A percentile compares a stretch with the other conserved stretches of the same genome.
Evolutionary conservation across 1,140 invertebrate genomes (phyloP).

Genomic region (Scaptomyza montana): DNA sequence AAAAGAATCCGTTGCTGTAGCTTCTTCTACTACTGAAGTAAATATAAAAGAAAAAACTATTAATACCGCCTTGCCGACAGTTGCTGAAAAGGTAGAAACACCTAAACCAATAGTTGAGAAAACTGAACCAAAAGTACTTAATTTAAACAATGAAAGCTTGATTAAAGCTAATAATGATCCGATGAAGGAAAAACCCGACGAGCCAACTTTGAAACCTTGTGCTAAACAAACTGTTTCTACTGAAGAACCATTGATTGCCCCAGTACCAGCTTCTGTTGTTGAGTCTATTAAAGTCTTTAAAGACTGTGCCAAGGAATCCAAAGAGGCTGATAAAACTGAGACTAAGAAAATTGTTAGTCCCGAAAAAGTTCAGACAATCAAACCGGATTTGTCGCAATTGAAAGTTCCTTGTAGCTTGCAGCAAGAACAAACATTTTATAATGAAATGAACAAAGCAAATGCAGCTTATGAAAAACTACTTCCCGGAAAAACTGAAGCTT

Average conservation of each 20-base stretch:
- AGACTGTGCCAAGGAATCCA: constrained; percentile 7
- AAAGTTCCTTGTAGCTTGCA: not conserved
- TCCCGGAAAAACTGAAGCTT: constrained; percentile 6
- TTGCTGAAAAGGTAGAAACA: not conserved
- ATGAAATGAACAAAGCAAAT: constrained; percentile 12
- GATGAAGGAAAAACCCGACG: not conserved
- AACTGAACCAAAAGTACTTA: constrained; percentile 7
- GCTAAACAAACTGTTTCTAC: not conserved
- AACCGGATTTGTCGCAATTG: not conserved
- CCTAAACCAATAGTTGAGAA: constrained; percentile 4
- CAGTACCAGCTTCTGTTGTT: not conserved
- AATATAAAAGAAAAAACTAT: constrained; percentile 3
- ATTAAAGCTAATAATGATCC: not conserved
- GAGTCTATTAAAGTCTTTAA: not conserved
- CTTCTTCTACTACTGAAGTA: not conserved
- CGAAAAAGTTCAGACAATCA: constrained; percentile 2
- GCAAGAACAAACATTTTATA: constrained; percentile 4
- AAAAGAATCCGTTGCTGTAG: not conserved
- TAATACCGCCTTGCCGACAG: not conserved
- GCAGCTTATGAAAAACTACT: constrained; percentile 3
- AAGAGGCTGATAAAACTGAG: constrained; percentile 17
- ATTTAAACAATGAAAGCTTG: not conserved
- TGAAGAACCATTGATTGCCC: not conserved
- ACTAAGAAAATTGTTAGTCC: not conserved
- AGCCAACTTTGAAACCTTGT: constrained; percentile 1